Percentiles rank a stretch among this genome's conserved stretches.
Conservation (phyloP, 30 jellyfish, hydroid and myxozoan genomes). For the Phacellophora camtschatica region DNA sequence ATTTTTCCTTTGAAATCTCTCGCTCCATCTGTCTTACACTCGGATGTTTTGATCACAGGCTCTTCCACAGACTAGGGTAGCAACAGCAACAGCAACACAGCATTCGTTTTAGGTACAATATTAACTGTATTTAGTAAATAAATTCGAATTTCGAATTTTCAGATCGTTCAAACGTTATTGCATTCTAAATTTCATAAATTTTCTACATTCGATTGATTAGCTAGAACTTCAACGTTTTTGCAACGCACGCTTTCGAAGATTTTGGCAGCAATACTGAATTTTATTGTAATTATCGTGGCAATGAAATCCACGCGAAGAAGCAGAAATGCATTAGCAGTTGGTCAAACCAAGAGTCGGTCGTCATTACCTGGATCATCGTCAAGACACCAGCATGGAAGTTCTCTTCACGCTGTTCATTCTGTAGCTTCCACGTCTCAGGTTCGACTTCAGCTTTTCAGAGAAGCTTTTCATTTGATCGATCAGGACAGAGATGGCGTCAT, state of each 20-base stretch:
- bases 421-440: slow-evolving; percentile 17
- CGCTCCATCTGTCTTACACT: too few species aligned
- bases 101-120: too few species aligned
- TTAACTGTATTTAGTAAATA: too few species aligned
- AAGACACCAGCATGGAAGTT: background rate
- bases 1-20: too few species aligned
- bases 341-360: slow-evolving; percentile 10
- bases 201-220: background rate
- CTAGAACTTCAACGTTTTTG: background rate
- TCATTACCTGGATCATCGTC: background rate
- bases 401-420: slow-evolving; percentile 18
- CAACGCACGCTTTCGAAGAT: too few species aligned
- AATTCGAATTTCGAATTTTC: too few species aligned
- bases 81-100: too few species aligned
- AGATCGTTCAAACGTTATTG: too few species aligned
- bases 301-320: slow-evolving; percentile 4
- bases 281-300: background rate
- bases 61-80: too few species aligned
- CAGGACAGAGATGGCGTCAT: slow-evolving; percentile 55
- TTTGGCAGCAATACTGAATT: too few species aligned
- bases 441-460: slow-evolving; percentile 22
- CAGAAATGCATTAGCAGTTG: background rate
- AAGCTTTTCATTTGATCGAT: slow-evolving; percentile 41
- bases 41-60: too few species aligned
- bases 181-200: too few species aligned